These are phyloP conservation scores for Aleiodes testaceus DNA, from an alignment of 2,888 invertebrate species.

Conservation along the genomic window DNA sequence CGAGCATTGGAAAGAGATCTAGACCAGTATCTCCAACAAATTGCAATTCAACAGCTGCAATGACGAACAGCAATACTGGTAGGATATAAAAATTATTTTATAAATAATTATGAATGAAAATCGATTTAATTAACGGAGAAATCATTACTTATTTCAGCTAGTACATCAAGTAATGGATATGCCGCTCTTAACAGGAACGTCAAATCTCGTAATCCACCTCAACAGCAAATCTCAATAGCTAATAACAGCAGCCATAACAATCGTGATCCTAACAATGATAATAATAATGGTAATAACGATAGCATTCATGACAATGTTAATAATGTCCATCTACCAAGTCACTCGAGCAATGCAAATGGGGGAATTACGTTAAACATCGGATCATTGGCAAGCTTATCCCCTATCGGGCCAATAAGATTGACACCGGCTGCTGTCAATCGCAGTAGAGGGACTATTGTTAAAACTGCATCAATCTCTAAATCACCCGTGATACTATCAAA, in stretches of 20 bases:
- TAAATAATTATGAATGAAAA: no score
- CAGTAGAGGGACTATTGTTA: constrained; percentile 44
- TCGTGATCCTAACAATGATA: neutral
- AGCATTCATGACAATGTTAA: neutral
- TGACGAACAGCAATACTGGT: neutral
- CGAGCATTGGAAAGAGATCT: constrained; percentile 71
- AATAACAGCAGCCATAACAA: neutral
- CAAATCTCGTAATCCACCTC: constrained; percentile 29
- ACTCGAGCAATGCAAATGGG: constrained; percentile 57
- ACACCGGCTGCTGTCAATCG: constrained; percentile 58
- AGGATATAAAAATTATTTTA: no score
- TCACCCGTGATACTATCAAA: constrained; percentile 51
- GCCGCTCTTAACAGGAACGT: constrained; percentile 38
- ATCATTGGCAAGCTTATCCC: constrained; percentile 70
- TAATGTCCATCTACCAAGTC: constrained; percentile 51
- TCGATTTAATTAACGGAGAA: no score
- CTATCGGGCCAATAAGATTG: constrained; percentile 70
- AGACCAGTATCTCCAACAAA: constrained; percentile 61
- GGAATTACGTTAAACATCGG: constrained; percentile 72
- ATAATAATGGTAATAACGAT: no score
- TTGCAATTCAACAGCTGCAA: neutral
- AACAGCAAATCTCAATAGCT: neutral
- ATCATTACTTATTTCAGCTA: no score
- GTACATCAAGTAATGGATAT: neutral
- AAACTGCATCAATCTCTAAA: constrained; percentile 40